phyloP scores from a whole-genome alignment of 1,140 invertebrate species.

The Leptoteleia sp. region DNA sequence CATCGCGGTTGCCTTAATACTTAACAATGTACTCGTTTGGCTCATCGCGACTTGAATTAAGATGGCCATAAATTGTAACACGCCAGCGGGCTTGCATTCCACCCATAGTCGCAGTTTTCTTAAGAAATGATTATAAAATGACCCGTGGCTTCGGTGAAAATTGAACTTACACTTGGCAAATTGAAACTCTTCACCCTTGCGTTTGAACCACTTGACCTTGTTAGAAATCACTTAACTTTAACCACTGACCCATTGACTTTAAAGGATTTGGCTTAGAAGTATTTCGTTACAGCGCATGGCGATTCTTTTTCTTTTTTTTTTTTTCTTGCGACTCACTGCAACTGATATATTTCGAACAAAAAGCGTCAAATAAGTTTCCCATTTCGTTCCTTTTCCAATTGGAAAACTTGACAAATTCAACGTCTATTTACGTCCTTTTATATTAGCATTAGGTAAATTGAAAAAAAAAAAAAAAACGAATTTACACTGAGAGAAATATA shows the following conservation, averaged over 20 bases:
- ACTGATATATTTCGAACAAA: too few relatives aligned
- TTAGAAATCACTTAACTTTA: slow-evolving; percentile 57
- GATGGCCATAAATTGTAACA: slow-evolving; percentile 3
- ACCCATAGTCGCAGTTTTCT: slow-evolving; percentile 22
- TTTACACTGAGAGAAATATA: too few relatives aligned
- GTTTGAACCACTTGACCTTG: slow-evolving; percentile 53
- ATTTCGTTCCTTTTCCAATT: too few relatives aligned
- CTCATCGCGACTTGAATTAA: slow-evolving; percentile 9
- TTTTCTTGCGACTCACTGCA: too few relatives aligned
- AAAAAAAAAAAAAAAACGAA: too few relatives aligned
- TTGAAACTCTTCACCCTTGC: slow-evolving; percentile 49
- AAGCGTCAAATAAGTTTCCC: too few relatives aligned
- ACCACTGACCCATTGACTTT: slow-evolving; percentile 54
- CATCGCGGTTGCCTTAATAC: too few relatives aligned
- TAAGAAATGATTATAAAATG: slow-evolving; percentile 39
- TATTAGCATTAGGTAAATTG: too few relatives aligned
- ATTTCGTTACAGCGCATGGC: slow-evolving; percentile 17
- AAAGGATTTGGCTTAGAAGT: slow-evolving; percentile 52
- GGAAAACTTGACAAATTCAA: too few relatives aligned
- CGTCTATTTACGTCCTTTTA: too few relatives aligned
- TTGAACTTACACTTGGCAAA: slow-evolving; percentile 47
- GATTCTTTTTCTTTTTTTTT: slow-evolving; percentile 31
- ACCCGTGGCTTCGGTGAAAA: slow-evolving; percentile 24
- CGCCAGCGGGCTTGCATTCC: slow-evolving; percentile 9
- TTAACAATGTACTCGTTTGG: slow-evolving; percentile 17